These are phyloP conservation scores for Poicephalus meyeri DNA, from an alignment of 2,113 vertebrate species.

Conservation along the genomic window DNA sequence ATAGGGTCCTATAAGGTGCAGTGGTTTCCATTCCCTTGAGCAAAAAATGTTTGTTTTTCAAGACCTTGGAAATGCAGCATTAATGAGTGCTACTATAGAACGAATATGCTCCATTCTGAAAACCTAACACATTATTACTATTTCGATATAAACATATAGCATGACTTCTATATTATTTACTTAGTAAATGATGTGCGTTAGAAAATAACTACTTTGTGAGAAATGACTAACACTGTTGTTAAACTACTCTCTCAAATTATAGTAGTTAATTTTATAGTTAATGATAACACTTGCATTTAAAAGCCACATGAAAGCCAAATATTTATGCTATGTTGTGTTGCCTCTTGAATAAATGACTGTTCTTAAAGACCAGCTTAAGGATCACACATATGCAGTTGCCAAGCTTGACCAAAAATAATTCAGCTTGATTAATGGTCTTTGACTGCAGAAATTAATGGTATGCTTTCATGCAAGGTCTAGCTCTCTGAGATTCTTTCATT, in stretches of 20 bases:
- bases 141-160: not conserved
- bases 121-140: not conserved
- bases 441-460: conserved; percentile 31
- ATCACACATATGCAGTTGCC: not conserved
- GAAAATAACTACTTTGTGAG: not conserved
- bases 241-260: not conserved
- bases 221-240: not conserved
- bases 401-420: conserved; percentile 19
- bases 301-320: not conserved
- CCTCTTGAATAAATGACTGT: not conserved
- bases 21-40: not conserved
- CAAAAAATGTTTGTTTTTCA: not conserved
- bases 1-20: not conserved
- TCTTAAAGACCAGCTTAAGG: conserved; percentile 12
- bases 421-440: conserved; percentile 35
- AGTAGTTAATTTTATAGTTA: not conserved
- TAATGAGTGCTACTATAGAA: not conserved
- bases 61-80: not conserved
- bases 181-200: not conserved
- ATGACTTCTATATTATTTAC: not conserved
- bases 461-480: conserved; percentile 20
- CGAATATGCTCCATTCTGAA: not conserved
- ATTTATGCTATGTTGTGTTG: not conserved
- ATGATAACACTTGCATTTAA: not conserved
- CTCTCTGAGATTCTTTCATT: not conserved